Evolutionary conservation across 2,113 vertebrate genomes (phyloP).

Genomic region (Steatornis caripensis): DNA sequence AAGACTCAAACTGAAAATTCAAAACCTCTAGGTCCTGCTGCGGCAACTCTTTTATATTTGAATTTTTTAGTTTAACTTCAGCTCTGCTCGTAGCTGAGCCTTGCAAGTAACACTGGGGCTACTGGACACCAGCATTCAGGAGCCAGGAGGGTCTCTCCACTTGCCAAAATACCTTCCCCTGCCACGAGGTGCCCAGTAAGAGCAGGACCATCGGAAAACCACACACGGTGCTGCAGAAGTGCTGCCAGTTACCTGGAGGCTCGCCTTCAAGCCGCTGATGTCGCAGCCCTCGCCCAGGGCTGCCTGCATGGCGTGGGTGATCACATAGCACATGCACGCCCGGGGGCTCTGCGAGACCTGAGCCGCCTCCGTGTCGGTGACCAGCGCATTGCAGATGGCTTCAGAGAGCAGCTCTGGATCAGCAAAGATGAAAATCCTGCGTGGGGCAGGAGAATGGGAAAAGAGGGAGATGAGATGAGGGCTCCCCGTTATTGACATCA

Average conservation of each 20-base stretch:
- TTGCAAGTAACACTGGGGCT: background rate
- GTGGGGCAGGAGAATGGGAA: rapidly evolving
- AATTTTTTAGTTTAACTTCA: background rate
- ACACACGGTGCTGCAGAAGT: rapidly evolving
- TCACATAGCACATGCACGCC: conserved; percentile 78
- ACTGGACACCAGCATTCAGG: background rate
- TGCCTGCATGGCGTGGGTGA: conserved; percentile 82
- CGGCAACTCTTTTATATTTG: background rate
- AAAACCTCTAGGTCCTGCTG: background rate
- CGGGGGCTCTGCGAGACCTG: conserved; percentile 48
- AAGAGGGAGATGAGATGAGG: background rate
- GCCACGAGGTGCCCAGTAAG: background rate
- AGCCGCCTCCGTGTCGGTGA: conserved; percentile 73
- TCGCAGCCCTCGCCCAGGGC: conserved; percentile 78
- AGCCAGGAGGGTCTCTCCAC: background rate
- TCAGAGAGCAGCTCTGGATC: conserved; percentile 84
- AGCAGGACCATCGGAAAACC: background rate
- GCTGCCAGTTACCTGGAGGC: conserved; percentile 75
- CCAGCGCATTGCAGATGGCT: conserved; percentile 74
- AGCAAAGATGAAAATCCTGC: conserved; percentile 88
- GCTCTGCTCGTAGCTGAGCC: background rate
- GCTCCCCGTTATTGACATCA: rapidly evolving
- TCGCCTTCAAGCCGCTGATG: conserved; percentile 46
- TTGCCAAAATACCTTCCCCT: background rate
- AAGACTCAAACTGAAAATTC: background rate